Evolutionary conservation across 1,140 invertebrate species (phyloP).

Genomic region (Euschistus heros): DNA sequence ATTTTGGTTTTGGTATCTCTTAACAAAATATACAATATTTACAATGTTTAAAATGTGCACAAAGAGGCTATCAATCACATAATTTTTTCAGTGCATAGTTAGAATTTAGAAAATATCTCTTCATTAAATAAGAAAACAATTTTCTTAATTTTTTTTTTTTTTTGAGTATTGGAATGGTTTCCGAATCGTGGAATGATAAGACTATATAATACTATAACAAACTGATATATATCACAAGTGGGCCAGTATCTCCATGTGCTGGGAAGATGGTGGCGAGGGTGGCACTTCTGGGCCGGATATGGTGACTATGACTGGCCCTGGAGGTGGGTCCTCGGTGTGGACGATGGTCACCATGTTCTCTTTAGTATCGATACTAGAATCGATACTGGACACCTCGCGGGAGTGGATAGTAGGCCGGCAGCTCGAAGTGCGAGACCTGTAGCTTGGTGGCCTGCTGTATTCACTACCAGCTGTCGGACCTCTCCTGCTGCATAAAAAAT

Average conservation of each 20-base stretch:
- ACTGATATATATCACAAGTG: conserved; percentile 37
- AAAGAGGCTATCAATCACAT: too few relatives aligned
- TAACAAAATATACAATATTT: too few relatives aligned
- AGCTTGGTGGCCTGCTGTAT: conserved; percentile 47
- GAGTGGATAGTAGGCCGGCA: conserved; percentile 28
- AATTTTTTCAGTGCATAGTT: too few relatives aligned
- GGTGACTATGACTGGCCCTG: conserved; percentile 38
- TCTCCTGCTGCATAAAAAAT: too few relatives aligned
- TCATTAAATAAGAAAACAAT: too few relatives aligned
- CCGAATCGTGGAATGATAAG: too few relatives aligned
- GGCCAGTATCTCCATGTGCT: conserved; percentile 45
- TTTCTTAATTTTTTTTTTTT: too few relatives aligned
- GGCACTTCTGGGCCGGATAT: conserved; percentile 39
- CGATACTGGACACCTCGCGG: conserved; percentile 24
- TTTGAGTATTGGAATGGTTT: too few relatives aligned
- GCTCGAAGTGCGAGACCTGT: conserved; percentile 39
- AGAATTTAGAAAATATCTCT: too few relatives aligned
- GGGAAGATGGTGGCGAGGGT: conserved; percentile 30
- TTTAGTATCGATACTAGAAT: conserved; percentile 31
- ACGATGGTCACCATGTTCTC: conserved; percentile 53
- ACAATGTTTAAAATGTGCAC: too few relatives aligned
- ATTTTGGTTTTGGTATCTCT: too few relatives aligned
- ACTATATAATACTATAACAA: too few relatives aligned
- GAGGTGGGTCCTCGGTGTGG: conserved; percentile 44
- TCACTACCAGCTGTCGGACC: conserved; percentile 24